phyloP scores from a whole-genome alignment of 2,797 vertebrate species.

The Anniella stebbinsi region DNA sequence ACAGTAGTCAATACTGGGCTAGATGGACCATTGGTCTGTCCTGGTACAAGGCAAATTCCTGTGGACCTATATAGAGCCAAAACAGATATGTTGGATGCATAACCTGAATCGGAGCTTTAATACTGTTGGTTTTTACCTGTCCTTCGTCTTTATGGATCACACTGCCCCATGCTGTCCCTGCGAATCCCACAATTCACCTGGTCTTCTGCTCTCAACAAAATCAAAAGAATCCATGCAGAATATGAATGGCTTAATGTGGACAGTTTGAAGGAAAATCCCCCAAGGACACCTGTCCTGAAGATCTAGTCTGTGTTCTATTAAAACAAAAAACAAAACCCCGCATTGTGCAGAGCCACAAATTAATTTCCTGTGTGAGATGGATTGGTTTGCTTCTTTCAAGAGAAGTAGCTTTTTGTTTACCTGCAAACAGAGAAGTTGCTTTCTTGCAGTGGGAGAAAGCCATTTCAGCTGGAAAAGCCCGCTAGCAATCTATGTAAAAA shows the following conservation, averaged over 20 bases:
- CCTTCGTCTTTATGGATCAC: too few species aligned
- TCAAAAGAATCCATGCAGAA: background rate
- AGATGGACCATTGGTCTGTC: background rate
- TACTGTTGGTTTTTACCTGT: background rate
- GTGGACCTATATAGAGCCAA: background rate
- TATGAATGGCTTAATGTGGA: background rate
- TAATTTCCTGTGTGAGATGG: background rate
- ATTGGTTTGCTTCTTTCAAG: background rate
- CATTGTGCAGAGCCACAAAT: background rate
- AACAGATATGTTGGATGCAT: background rate
- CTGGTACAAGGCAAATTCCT: background rate
- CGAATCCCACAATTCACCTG: background rate
- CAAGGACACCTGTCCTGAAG: background rate
- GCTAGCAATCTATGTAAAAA: slow-evolving; percentile 7
- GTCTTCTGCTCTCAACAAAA: background rate
- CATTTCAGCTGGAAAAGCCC: slow-evolving; percentile 18
- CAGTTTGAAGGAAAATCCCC: background rate
- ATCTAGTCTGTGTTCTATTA: background rate
- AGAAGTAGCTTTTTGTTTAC: background rate
- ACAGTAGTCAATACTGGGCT: background rate
- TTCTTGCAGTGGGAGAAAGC: background rate
- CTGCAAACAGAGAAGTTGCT: background rate
- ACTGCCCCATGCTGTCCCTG: background rate
- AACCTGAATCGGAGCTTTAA: too few species aligned
- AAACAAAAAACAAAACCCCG: background rate